Conservation (phyloP, 2,113 vertebrate genomes). For the Anguilla japonica region DNA sequence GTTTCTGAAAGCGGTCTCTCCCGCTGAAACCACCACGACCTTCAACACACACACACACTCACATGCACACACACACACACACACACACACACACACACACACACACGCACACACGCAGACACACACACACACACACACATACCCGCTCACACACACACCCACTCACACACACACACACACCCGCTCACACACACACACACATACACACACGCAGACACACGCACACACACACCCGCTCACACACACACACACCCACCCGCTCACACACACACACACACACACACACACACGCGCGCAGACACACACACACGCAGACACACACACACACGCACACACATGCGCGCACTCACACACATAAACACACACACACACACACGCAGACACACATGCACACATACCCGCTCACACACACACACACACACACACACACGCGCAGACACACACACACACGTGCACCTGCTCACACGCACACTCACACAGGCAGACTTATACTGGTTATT, state of each 20-base stretch:
- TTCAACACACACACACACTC: too few species aligned
- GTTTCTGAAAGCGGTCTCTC: too few species aligned
- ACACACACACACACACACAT: neutral
- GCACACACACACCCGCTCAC: neutral
- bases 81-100: too few species aligned
- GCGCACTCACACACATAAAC: too few species aligned
- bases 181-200: too few species aligned
- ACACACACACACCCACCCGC: neutral
- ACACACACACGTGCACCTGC: neutral
- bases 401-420: too few species aligned
- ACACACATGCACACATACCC: neutral
- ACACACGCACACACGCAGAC: neutral
- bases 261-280: too few species aligned
- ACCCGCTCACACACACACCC: neutral
- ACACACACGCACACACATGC: neutral
- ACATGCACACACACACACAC: too few species aligned
- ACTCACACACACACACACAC: neutral
- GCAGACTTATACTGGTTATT: neutral
- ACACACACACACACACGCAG: too few species aligned
- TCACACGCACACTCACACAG: neutral
- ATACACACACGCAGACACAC: neutral
- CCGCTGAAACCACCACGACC: too few species aligned
- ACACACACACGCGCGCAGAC: neutral
- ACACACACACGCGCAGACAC: neutral
- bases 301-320: neutral